Conservation (phyloP, 2,113 vertebrate species). For the Holacanthus passer region DNA sequence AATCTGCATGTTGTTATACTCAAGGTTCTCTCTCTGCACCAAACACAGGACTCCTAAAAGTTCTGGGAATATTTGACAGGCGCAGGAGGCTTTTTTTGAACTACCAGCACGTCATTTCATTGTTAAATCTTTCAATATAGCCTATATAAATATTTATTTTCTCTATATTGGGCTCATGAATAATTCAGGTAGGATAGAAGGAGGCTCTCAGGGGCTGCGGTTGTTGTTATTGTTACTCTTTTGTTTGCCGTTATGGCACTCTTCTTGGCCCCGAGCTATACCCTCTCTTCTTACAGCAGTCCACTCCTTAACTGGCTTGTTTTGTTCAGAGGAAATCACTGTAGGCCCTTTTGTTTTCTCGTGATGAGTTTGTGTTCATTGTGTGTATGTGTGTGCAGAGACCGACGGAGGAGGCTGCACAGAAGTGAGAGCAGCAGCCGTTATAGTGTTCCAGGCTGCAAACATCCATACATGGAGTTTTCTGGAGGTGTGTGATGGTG, state of each 20-base stretch:
- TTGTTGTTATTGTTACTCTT: constrained; percentile 66
- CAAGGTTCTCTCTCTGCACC: background rate
- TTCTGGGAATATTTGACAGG: constrained; percentile 43
- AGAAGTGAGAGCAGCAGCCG: background rate
- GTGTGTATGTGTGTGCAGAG: background rate
- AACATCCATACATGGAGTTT: background rate
- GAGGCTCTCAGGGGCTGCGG: constrained; percentile 37
- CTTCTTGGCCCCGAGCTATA: constrained; percentile 35
- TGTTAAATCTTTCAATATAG: constrained; percentile 65
- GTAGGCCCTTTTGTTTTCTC: constrained; percentile 32
- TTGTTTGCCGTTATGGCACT: constrained; percentile 50
- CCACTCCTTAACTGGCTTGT: constrained; percentile 39
- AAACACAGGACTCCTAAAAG: constrained; percentile 36
- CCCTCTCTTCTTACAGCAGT: constrained; percentile 22
- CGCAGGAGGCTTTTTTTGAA: constrained; percentile 16
- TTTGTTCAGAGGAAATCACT: constrained; percentile 57
- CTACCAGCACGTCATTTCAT: constrained; percentile 12
- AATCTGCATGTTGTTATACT: constrained; percentile 30
- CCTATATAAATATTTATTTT: constrained; percentile 68
- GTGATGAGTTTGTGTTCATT: constrained; percentile 30
- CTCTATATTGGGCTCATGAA: constrained; percentile 52
- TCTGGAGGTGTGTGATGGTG: background rate
- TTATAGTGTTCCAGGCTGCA: background rate
- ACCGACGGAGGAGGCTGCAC: background rate
- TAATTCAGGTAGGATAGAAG: constrained; percentile 57